Base-by-base conservation (phyloP, 2,888 invertebrate genomes). In the Cerastoderma edule region DNA sequence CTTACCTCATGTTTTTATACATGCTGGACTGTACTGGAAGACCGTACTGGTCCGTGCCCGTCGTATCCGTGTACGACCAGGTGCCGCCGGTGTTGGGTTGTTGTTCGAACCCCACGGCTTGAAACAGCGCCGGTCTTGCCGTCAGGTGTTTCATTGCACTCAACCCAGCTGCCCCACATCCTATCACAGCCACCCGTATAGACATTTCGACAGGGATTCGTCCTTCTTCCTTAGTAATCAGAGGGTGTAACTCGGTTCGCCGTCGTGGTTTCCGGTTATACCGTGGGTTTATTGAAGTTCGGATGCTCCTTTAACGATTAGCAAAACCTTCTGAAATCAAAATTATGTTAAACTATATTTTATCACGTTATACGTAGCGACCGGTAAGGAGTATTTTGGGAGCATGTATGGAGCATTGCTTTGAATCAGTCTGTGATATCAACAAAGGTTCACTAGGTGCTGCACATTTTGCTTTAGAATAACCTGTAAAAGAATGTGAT, bases 161-260 rank as follows among this genome's bases (percentile, higher is more conserved):
- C 44, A 98, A 94, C 0, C 98, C 98, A 0, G 97, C 96, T 0
- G 96, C 96, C 3, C 98, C 98, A 0, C 97, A 97, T 19, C 98
- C 98, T 87, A 98, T 95, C 44, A 98, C 95, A 54, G 95, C 95
- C 6, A 95, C 94, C 75, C 94, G 93, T 93, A 87, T 44, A 8
- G 67, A 67, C 71, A 76, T 76, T 8, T 24, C 56, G 50, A n/a
- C 22, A 2, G 16, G 46, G 10, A 16, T 54, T 16, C 28, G 54
- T 10, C 54, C 39, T 8, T 39, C 39, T 39, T 8, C 16, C 8
- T 39, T n/a, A n/a, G n/a, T n/a, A n/a, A n/a, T n/a, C n/a, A n/a
- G n/a, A n/a, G n/a, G n/a, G n/a, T n/a, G n/a, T n/a, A n/a, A n/a
- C n/a, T n/a, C n/a, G n/a, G n/a, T n/a, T n/a, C n/a, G 39, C 16